Conservation (phyloP, 2,797 vertebrate species). For the Thamnophis elegans region DNA sequence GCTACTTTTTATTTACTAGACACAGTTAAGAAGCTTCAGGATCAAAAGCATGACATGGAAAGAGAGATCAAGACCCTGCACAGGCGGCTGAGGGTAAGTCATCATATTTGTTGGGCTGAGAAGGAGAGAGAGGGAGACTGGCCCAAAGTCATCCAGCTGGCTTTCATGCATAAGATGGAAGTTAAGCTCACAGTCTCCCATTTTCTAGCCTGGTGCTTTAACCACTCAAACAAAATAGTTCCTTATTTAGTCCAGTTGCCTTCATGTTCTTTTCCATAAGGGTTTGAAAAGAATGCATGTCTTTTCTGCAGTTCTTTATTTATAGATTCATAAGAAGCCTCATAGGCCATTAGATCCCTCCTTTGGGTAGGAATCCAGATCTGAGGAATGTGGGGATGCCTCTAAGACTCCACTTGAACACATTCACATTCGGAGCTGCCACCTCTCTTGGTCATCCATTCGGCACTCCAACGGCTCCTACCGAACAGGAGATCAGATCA, state of each 20-base stretch:
- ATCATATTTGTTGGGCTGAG: not conserved
- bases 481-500: not conserved
- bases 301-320: not conserved
- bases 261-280: not conserved
- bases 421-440: not conserved
- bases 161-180: not conserved
- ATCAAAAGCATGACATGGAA: constrained; percentile 96
- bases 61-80: constrained; percentile 95
- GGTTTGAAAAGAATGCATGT: not conserved
- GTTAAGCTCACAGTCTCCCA: not conserved
- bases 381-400: not conserved
- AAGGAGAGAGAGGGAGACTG: not conserved
- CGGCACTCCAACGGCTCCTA: not conserved
- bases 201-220: not conserved
- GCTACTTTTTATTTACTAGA: constrained; percentile 69
- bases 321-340: not conserved
- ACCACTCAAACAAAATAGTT: not conserved
- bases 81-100: constrained; percentile 84
- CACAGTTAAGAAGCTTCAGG: constrained; percentile 93
- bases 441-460: not conserved
- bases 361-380: not conserved
- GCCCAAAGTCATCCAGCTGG: not conserved
- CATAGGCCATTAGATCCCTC: not conserved
- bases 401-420: not conserved
- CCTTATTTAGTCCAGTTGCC: not conserved